Evolutionary conservation across 2,888 invertebrate genomes (phyloP).

Genomic region (Syritta pipiens): DNA sequence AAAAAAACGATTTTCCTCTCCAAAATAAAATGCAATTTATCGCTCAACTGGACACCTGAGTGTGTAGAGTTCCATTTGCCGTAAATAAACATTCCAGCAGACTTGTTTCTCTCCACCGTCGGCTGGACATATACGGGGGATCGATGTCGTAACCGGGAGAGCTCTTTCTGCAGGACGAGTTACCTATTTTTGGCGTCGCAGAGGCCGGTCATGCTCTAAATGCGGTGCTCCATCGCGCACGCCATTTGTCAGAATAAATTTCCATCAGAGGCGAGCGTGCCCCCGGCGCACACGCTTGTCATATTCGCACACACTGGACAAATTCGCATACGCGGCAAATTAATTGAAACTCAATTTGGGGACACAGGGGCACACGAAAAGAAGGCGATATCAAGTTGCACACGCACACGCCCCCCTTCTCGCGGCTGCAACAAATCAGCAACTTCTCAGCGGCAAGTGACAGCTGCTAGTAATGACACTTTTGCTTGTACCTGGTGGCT

Average conservation of each 20-base stretch:
- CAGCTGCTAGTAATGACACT: slow-evolving; percentile 64
- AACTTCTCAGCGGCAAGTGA: slow-evolving; percentile 37
- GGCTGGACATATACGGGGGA: too few relatives aligned
- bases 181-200: slow-evolving; percentile 24
- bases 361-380: not conserved
- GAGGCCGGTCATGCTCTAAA: slow-evolving; percentile 38
- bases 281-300: slow-evolving; percentile 8
- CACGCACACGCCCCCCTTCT: slow-evolving; percentile 27
- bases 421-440: slow-evolving; percentile 41
- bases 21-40: slow-evolving; percentile 57
- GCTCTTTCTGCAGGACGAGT: not conserved
- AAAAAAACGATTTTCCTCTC: slow-evolving; percentile 9
- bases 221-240: slow-evolving; percentile 8
- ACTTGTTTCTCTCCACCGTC: too few relatives aligned
- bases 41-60: slow-evolving; percentile 53
- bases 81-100: slow-evolving; percentile 13
- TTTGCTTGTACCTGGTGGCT: slow-evolving; percentile 27
- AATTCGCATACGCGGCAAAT: not conserved
- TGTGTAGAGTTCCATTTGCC: not conserved
- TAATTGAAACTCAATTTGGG: slow-evolving; percentile 54
- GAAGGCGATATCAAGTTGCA: slow-evolving; percentile 39
- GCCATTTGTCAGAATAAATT: slow-evolving; percentile 61
- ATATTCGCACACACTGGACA: slow-evolving; percentile 6
- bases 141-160: too few relatives aligned
- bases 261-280: slow-evolving; percentile 21